Evolutionary conservation across 2,888 invertebrate species (phyloP).

Genomic region (Hyles lineata): DNA sequence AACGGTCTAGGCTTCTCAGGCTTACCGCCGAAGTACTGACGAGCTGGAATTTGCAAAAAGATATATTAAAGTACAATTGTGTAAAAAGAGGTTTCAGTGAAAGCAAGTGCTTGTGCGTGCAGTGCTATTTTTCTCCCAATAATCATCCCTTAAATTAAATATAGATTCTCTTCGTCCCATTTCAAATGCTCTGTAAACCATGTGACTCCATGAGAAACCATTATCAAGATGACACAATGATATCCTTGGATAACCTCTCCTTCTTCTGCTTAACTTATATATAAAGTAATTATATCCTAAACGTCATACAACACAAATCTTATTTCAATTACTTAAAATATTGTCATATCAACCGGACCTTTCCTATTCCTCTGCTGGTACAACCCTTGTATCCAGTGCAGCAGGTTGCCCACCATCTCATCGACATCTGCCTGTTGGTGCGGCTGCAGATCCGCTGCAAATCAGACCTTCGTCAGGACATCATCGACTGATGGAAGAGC

Average conservation of each 20-base stretch:
- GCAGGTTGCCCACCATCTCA: slow-evolving; percentile 90
- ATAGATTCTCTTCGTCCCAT: neutral
- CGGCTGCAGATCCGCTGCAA: slow-evolving; percentile 76
- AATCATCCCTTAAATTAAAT: neutral
- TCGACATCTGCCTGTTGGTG: slow-evolving; percentile 85
- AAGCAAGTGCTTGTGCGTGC: slow-evolving; percentile 27
- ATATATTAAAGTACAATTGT: slow-evolving; percentile 25
- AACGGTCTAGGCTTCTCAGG: slow-evolving; percentile 90
- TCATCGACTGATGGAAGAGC: slow-evolving; percentile 47
- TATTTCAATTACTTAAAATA: neutral
- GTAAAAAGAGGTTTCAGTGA: neutral
- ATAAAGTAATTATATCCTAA: neutral
- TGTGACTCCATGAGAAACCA: neutral
- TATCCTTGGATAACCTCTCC: neutral
- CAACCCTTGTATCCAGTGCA: slow-evolving; percentile 90
- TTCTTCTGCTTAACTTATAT: neutral
- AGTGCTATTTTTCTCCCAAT: neutral
- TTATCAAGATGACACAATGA: neutral
- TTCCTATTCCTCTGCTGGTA: slow-evolving; percentile 86
- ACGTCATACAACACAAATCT: neutral
- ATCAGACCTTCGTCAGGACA: slow-evolving; percentile 63
- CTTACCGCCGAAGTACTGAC: slow-evolving; percentile 87
- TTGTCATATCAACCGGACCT: slow-evolving; percentile 63
- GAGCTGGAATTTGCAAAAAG: slow-evolving; percentile 79
- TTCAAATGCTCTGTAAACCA: neutral